Conservation (phyloP, 2,888 invertebrate species). For the Kryphioiulus occultus region DNA sequence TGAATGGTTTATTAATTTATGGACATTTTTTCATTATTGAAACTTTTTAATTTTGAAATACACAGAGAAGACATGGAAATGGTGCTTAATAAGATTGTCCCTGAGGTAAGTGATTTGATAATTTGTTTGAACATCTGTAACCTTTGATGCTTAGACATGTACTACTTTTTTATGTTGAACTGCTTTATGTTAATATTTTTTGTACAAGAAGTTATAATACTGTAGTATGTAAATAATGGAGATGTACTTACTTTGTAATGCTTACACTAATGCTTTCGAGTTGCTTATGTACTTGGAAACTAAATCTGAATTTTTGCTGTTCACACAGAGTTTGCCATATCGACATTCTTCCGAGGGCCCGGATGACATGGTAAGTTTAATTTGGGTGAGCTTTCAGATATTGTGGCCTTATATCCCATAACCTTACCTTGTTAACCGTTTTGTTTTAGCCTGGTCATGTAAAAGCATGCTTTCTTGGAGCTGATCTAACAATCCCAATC, state of each 20-base stretch:
- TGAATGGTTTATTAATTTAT: neutral
- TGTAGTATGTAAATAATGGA: too few relatives aligned
- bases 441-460: slow-evolving; percentile 89
- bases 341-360: slow-evolving; percentile 98
- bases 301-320: neutral
- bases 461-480: slow-evolving; percentile 95
- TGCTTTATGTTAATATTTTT: too few relatives aligned
- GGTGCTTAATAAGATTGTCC: slow-evolving; percentile 99
- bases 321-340: slow-evolving; percentile 80
- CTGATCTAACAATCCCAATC: slow-evolving; percentile 93
- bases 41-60: slow-evolving; percentile 56
- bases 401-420: neutral
- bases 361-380: slow-evolving; percentile 88
- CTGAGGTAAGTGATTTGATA: slow-evolving; percentile 70
- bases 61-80: slow-evolving; percentile 96
- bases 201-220: too few relatives aligned
- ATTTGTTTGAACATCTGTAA: slow-evolving; percentile 48
- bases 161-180: neutral
- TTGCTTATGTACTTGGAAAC: neutral
- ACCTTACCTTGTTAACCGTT: neutral
- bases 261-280: too few relatives aligned
- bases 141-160: too few relatives aligned
- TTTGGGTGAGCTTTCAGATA: neutral
- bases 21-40: neutral
- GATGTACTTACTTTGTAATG: too few relatives aligned